These are phyloP conservation scores for Noctilio leporinus DNA, from an alignment of 2,113 vertebrate species.

Conservation along the genomic window DNA sequence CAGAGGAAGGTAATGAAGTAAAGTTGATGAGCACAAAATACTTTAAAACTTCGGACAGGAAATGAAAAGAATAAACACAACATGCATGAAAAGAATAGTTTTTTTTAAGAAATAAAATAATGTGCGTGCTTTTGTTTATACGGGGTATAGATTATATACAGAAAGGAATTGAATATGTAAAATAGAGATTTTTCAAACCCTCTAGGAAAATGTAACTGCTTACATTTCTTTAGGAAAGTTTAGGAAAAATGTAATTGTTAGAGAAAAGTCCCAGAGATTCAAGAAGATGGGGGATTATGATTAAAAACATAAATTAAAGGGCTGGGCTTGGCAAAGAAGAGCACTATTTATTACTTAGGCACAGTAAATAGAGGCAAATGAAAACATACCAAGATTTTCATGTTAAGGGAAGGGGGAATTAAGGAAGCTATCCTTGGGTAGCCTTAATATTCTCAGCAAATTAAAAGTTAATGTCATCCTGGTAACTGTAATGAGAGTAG, in stretches of 20 bases:
- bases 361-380: conserved; percentile 14
- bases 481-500: neutral
- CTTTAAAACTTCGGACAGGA: neutral
- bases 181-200: neutral
- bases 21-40: neutral
- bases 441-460: neutral
- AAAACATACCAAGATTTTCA: neutral
- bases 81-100: neutral
- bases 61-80: neutral
- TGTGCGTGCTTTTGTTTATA: neutral
- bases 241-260: neutral
- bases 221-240: conserved; percentile 7
- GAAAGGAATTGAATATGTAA: neutral
- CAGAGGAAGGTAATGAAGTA: neutral
- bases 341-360: neutral
- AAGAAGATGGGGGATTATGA: neutral
- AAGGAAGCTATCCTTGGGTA: neutral
- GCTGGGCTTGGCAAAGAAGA: neutral
- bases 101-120: neutral
- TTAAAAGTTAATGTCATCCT: conserved; percentile 24
- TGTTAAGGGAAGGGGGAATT: neutral
- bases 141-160: neutral
- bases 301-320: conserved; percentile 30
- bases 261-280: neutral
- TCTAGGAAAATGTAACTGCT: neutral